Evolutionary conservation across 2,113 vertebrate species (phyloP).

Genomic region (Forbesichthys agassizii): DNA sequence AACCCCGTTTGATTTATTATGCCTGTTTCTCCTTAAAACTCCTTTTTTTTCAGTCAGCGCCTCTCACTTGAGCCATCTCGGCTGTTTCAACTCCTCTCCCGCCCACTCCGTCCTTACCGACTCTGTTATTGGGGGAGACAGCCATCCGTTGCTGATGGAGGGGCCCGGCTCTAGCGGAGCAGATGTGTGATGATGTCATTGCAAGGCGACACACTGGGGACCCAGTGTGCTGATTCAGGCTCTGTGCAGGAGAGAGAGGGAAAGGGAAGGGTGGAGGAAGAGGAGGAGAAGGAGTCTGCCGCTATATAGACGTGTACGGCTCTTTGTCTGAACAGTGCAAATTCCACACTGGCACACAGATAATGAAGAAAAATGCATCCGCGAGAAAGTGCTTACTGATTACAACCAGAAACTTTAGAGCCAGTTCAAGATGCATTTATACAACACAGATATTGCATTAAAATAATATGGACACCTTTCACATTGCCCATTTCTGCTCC

Average conservation of each 20-base stretch:
- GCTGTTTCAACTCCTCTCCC: constrained; percentile 40
- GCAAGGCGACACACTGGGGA: constrained; percentile 45
- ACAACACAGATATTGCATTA: constrained; percentile 18
- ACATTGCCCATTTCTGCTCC: constrained; percentile 27
- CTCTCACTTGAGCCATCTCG: constrained; percentile 36
- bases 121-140: constrained; percentile 39
- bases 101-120: constrained; percentile 25
- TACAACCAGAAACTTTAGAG: not conserved
- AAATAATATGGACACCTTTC: constrained; percentile 16
- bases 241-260: constrained; percentile 25
- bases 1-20: constrained; percentile 50
- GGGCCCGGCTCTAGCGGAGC: constrained; percentile 22
- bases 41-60: constrained; percentile 9
- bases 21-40: constrained; percentile 51
- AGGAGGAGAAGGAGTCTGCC: constrained; percentile 14
- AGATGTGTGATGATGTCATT: constrained; percentile 48
- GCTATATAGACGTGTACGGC: constrained; percentile 20
- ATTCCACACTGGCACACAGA: not conserved
- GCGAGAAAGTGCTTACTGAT: constrained; percentile 3
- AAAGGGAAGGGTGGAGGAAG: constrained; percentile 26
- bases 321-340: constrained; percentile 16
- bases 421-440: not conserved
- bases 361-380: constrained; percentile 5
- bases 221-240: constrained; percentile 58
- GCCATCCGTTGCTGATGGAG: constrained; percentile 41